Conservation (phyloP, 2,113 vertebrate genomes). For the Oncorhynchus gorbuscha region DNA sequence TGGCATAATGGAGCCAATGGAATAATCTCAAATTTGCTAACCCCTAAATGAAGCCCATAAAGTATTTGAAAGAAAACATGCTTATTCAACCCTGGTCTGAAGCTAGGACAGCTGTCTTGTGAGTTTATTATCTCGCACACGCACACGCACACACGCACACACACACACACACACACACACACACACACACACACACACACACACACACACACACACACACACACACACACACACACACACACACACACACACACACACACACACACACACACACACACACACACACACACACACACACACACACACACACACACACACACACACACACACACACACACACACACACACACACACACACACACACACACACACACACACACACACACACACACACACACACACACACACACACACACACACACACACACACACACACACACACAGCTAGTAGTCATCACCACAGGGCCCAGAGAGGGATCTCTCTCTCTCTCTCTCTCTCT, state of each 20-base stretch:
- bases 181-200: constrained; percentile 4
- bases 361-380: not conserved
- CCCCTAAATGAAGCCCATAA: too few species aligned
- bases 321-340: constrained; percentile 5
- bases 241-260: not conserved
- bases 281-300: not conserved
- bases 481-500: too few species aligned
- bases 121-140: too few species aligned
- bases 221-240: too few species aligned
- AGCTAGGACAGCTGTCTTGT: not conserved
- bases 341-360: constrained; percentile 2
- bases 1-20: too few species aligned
- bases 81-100: too few species aligned
- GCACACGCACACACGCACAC: not conserved
- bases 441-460: not conserved
- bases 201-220: not conserved
- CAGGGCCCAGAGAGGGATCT: not conserved
- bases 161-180: not conserved
- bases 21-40: too few species aligned
- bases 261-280: constrained; percentile 1
- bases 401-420: constrained; percentile 4
- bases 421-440: not conserved
- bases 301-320: not conserved
- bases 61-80: too few species aligned
- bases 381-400: not conserved